phyloP scores from a whole-genome alignment of 2,797 vertebrate species.

The Hoplostethus mediterraneus region DNA sequence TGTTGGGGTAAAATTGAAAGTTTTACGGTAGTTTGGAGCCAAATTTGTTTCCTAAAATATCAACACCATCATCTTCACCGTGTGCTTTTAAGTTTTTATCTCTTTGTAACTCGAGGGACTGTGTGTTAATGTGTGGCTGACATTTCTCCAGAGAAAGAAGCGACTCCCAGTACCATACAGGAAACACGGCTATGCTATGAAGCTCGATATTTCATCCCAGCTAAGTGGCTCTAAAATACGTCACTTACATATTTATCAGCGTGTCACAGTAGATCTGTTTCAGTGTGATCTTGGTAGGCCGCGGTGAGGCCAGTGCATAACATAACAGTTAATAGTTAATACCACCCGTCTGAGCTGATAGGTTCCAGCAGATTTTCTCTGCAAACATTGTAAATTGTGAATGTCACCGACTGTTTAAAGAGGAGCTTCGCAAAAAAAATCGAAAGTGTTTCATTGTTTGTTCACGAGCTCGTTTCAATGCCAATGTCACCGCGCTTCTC shows the following conservation, averaged over 20 bases:
- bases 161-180: neutral
- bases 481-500: neutral
- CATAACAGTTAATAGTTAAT: too few relatives aligned
- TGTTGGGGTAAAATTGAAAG: too few relatives aligned
- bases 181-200: conserved; percentile 42
- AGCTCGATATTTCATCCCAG: conserved; percentile 51
- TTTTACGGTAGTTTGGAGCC: too few relatives aligned
- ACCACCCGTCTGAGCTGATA: too few relatives aligned
- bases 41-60: too few relatives aligned
- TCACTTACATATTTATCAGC: conserved; percentile 65
- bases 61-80: too few relatives aligned
- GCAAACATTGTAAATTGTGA: conserved; percentile 51
- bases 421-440: conserved; percentile 5
- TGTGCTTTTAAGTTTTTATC: too few relatives aligned
- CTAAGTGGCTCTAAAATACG: conserved; percentile 41
- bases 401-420: conserved; percentile 35
- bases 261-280: conserved; percentile 58
- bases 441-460: neutral
- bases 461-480: conserved; percentile 1
- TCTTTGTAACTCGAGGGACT: too few relatives aligned
- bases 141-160: conserved; percentile 22
- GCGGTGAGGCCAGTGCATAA: conserved; percentile 6
- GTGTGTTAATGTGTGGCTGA: too few relatives aligned
- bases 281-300: conserved; percentile 49
- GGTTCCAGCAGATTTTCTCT: conserved; percentile 4